These are phyloP conservation scores for Solea senegalensis DNA, from an alignment of 2,113 vertebrate genomes.

Conservation along the genomic window DNA sequence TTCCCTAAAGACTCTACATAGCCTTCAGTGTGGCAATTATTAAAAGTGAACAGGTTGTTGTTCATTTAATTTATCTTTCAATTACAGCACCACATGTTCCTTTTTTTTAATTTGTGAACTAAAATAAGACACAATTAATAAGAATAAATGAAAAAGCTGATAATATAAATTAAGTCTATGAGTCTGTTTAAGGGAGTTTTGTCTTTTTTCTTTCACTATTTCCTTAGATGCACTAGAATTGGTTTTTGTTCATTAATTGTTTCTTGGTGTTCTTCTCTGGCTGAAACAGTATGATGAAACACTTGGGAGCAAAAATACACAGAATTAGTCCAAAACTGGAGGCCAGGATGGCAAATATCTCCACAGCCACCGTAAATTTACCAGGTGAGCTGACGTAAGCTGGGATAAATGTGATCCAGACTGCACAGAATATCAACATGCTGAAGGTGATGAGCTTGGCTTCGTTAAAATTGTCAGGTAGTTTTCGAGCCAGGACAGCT, in stretches of 20 bases:
- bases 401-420: slow-evolving; percentile 75
- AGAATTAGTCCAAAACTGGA: slow-evolving; percentile 67
- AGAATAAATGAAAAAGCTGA: too few species aligned
- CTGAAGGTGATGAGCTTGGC: slow-evolving; percentile 72
- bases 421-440: slow-evolving; percentile 61
- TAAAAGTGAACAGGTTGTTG: too few species aligned
- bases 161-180: too few species aligned
- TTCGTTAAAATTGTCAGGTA: slow-evolving; percentile 69
- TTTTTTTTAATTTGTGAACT: too few species aligned
- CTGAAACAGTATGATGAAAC: slow-evolving; percentile 62
- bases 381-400: slow-evolving; percentile 79
- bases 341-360: slow-evolving; percentile 75
- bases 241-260: slow-evolving; percentile 56
- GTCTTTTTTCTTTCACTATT: too few species aligned
- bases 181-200: too few species aligned
- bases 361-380: slow-evolving; percentile 76
- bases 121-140: too few species aligned
- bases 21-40: too few species aligned
- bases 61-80: too few species aligned
- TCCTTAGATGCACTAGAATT: not conserved
- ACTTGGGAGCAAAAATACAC: slow-evolving; percentile 66
- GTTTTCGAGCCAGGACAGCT: slow-evolving; percentile 36
- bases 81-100: too few species aligned
- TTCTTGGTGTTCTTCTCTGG: slow-evolving; percentile 67
- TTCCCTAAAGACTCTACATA: too few species aligned